Percentiles rank a stretch among this genome's conserved stretches.
Evolutionary conservation across 2,888 invertebrate genomes (phyloP).

Genomic region (Nomada lathburiana): DNA sequence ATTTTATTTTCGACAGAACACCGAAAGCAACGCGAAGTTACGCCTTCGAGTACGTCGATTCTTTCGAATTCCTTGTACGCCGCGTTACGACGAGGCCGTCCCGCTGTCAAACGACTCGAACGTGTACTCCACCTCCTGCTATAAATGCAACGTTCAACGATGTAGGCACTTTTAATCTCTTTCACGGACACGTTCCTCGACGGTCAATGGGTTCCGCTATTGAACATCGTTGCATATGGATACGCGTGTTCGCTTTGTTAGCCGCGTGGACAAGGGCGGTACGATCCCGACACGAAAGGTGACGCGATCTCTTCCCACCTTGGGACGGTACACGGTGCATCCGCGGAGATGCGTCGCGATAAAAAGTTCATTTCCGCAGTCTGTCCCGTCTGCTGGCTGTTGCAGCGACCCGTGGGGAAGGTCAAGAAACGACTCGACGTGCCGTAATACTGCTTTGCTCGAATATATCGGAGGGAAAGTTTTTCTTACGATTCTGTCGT

Average conservation of each 20-base stretch:
- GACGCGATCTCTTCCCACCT: slow-evolving; percentile 42
- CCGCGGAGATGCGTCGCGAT: slow-evolving; percentile 59
- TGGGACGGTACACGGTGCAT: slow-evolving; percentile 22
- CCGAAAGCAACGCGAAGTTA: neutral
- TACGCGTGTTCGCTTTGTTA: slow-evolving; percentile 51
- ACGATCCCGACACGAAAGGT: slow-evolving; percentile 47
- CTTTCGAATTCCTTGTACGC: slow-evolving; percentile 28
- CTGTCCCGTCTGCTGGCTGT: slow-evolving; percentile 36
- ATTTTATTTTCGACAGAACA: neutral
- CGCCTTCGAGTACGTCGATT: slow-evolving; percentile 6
- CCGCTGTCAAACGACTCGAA: slow-evolving; percentile 44
- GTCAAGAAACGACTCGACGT: slow-evolving; percentile 42
- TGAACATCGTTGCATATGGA: slow-evolving; percentile 61
- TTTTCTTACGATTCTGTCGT: slow-evolving; percentile 34
- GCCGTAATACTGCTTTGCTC: slow-evolving; percentile 38
- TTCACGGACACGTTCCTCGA: slow-evolving; percentile 42
- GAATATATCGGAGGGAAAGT: slow-evolving; percentile 19
- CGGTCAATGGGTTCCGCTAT: slow-evolving; percentile 30
- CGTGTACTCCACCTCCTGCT: slow-evolving; percentile 42
- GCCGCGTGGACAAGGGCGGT: slow-evolving; percentile 46
- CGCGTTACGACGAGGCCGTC: slow-evolving; percentile 43
- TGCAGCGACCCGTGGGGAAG: slow-evolving; percentile 56
- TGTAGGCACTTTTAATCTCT: slow-evolving; percentile 54
- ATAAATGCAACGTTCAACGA: slow-evolving; percentile 54
- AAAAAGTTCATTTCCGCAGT: slow-evolving; percentile 66